Conservation (phyloP, 2,888 invertebrate genomes). For the Heliconius cydno region DNA sequence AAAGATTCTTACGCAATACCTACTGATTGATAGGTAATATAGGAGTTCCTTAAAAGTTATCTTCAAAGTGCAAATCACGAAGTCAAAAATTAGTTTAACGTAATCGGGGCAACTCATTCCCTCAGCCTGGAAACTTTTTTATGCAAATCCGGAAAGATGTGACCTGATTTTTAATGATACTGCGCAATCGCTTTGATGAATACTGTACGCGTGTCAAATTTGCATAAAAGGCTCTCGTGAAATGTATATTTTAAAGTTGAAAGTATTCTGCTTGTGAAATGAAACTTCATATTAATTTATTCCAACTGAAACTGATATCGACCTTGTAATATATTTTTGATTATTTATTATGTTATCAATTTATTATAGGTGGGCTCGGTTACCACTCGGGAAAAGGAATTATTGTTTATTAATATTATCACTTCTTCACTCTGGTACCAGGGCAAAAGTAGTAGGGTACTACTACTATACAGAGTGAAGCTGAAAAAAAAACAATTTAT, state of each 20-base stretch:
- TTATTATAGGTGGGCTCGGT: too few relatives aligned
- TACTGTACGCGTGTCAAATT: slow-evolving; percentile 51
- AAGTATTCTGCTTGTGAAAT: slow-evolving; percentile 28
- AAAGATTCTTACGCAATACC: background rate
- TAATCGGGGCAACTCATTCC: slow-evolving; percentile 57
- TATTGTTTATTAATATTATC: too few relatives aligned
- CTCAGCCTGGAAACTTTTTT: slow-evolving; percentile 70
- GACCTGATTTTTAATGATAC: slow-evolving; percentile 78
- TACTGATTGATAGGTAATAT: background rate
- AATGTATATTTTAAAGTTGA: slow-evolving; percentile 41
- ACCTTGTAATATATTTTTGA: slow-evolving; percentile 2
- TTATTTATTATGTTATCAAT: too few relatives aligned
- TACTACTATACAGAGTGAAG: too few relatives aligned
- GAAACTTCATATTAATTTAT: slow-evolving; percentile 9
- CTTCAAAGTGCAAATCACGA: slow-evolving; percentile 27
- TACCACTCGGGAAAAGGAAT: too few relatives aligned
- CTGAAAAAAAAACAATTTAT: too few relatives aligned
- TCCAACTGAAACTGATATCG: background rate
- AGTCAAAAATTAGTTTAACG: slow-evolving; percentile 70
- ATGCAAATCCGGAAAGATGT: slow-evolving; percentile 80
- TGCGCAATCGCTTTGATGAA: slow-evolving; percentile 77
- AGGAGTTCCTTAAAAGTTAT: background rate
- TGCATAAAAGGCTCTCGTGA: slow-evolving; percentile 41
- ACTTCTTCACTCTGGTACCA: too few relatives aligned
- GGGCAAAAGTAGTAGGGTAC: too few relatives aligned